Percentiles rank a stretch among this genome's conserved stretches.
Conservation (phyloP, 1,140 invertebrate genomes). For the Tyrophagus putrescentiae region DNA sequence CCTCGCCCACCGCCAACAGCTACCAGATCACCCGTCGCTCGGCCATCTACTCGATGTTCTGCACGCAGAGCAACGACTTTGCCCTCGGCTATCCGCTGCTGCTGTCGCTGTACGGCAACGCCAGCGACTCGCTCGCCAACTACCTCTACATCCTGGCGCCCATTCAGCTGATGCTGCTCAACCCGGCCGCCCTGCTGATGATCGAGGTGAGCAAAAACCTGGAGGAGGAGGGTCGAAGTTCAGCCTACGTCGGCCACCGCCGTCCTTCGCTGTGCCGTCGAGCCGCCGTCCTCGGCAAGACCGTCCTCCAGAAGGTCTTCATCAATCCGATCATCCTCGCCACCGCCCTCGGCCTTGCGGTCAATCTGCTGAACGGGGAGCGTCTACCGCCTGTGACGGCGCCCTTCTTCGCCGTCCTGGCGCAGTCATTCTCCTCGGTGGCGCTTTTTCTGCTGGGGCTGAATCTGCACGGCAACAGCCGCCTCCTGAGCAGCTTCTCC, state of each 20-base stretch:
- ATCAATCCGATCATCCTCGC: conserved; percentile 81
- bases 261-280: not conserved
- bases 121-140: conserved; percentile 71
- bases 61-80: conserved; percentile 95
- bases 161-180: conserved; percentile 77
- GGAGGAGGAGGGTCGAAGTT: conserved; percentile 28
- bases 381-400: conserved; percentile 55
- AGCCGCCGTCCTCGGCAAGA: conserved; percentile 4
- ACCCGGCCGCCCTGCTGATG: conserved; percentile 76
- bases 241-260: not conserved
- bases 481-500: conserved; percentile 53
- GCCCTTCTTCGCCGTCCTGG: conserved; percentile 55
- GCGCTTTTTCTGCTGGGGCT: conserved; percentile 78
- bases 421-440: conserved; percentile 72
- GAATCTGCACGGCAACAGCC: conserved; percentile 71
- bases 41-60: conserved; percentile 83
- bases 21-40: conserved; percentile 41
- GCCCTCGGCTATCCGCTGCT: conserved; percentile 75
- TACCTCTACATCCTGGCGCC: conserved; percentile 87
- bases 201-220: conserved; percentile 66
- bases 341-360: conserved; percentile 74
- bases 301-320: conserved; percentile 49
- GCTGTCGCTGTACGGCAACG: conserved; percentile 40
- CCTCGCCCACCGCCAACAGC: conserved; percentile 53
- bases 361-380: conserved; percentile 65